These are phyloP conservation scores for Camponotus floridanus DNA, from an alignment of 1,140 invertebrate genomes.

Conservation along the genomic window DNA sequence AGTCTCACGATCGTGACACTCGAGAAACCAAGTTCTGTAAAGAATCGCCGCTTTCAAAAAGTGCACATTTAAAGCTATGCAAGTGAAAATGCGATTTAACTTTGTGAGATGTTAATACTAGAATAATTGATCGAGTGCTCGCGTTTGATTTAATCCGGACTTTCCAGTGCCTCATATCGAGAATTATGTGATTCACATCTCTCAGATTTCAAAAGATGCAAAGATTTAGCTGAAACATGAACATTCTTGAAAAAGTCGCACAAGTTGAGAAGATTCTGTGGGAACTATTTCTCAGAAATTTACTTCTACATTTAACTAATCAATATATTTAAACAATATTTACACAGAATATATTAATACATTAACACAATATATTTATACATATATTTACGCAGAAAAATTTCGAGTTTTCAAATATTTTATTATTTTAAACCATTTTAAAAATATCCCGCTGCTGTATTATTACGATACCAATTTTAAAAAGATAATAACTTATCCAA, in stretches of 20 bases:
- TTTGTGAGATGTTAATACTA: slow-evolving; percentile 77
- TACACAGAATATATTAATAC: too few relatives aligned
- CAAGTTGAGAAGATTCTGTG: slow-evolving; percentile 34
- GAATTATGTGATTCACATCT: slow-evolving; percentile 40
- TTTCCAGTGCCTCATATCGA: slow-evolving; percentile 1
- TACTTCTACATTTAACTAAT: slow-evolving; percentile 24
- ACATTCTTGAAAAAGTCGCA: slow-evolving; percentile 2
- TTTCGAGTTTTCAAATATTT: neutral
- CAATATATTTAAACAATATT: neutral
- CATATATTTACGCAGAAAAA: too few relatives aligned
- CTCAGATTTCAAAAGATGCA: slow-evolving; percentile 36
- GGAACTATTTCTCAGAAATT: slow-evolving; percentile 5
- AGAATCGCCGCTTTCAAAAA: slow-evolving; percentile 66
- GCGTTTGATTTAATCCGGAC: slow-evolving; percentile 48
- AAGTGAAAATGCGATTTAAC: slow-evolving; percentile 45
- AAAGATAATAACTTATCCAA: neutral
- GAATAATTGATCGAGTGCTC: slow-evolving; percentile 67
- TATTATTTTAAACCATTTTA: neutral
- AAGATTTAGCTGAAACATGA: neutral
- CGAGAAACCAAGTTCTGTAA: slow-evolving; percentile 78
- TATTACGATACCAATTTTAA: neutral
- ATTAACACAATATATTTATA: too few relatives aligned
- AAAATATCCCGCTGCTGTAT: neutral
- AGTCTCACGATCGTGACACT: slow-evolving; percentile 76
- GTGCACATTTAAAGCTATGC: neutral